Evolutionary conservation across 2,797 vertebrate species (phyloP).

Genomic region (Hyperoplus lanceolatus): DNA sequence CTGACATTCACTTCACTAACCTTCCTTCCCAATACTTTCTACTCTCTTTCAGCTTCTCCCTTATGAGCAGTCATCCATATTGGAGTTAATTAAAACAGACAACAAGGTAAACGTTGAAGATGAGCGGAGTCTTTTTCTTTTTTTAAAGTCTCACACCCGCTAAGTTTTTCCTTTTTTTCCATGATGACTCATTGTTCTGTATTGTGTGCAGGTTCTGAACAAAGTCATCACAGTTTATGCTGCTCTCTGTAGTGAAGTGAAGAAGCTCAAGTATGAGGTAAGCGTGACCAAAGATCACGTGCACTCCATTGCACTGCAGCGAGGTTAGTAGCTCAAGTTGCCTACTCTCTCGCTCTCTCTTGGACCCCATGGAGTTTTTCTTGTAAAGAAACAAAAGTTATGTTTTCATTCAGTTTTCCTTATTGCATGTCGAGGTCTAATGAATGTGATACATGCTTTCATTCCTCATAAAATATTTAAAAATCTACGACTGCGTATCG

Average conservation of each 20-base stretch:
- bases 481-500: background rate
- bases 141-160: background rate
- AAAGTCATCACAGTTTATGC: conserved; percentile 99
- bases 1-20: background rate
- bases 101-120: conserved; percentile 90
- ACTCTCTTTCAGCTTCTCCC: conserved; percentile 90
- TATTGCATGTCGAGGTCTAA: background rate
- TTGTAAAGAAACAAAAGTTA: background rate
- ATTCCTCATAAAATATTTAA: background rate
- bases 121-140: background rate
- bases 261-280: conserved; percentile 98
- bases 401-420: background rate
- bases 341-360: no score
- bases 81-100: conserved; percentile 98
- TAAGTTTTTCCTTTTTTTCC: background rate
- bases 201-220: conserved; percentile 91
- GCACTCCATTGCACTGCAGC: background rate
- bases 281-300: conserved; percentile 29
- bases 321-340: background rate
- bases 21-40: conserved; percentile 3
- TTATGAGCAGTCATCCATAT: conserved; percentile 94
- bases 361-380: background rate
- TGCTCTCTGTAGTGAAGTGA: conserved; percentile 97
- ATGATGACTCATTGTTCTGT: conserved; percentile 1
- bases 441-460: background rate